Evolutionary conservation across 1,140 invertebrate species (phyloP).

Genomic region (Zaprionus ghesquierei): DNA sequence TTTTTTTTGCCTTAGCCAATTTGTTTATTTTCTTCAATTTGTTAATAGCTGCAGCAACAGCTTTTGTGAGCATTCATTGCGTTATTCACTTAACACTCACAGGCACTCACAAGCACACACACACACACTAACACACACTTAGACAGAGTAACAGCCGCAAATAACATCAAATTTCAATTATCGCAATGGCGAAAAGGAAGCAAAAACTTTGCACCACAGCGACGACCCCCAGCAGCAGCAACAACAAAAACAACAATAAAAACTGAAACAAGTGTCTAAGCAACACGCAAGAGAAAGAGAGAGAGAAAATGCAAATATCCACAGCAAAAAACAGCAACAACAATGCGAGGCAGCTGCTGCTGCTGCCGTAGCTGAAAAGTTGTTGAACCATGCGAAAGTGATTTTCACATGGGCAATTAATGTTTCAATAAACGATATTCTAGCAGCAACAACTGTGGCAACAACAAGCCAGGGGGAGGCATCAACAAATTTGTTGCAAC

Average conservation of each 20-base stretch:
- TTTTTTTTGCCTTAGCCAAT: neutral
- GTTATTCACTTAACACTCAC: constrained; percentile 1
- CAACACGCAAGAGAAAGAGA: constrained; percentile 30
- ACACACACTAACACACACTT: neutral
- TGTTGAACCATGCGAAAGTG: constrained; percentile 48
- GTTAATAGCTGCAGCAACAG: neutral
- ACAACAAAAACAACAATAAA: constrained; percentile 4
- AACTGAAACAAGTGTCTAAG: constrained; percentile 58
- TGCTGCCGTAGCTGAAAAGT: constrained; percentile 2
- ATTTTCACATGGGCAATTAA: constrained; percentile 80
- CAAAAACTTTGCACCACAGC: constrained; percentile 37
- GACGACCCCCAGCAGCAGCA: constrained; percentile 46
- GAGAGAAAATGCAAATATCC: neutral
- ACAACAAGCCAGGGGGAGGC: constrained; percentile 13
- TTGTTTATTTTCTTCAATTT: neutral
- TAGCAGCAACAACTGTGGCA: constrained; percentile 24
- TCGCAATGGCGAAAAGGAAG: constrained; percentile 60
- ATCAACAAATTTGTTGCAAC: constrained; percentile 72
- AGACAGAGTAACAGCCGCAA: neutral
- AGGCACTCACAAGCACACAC: constrained; percentile 17
- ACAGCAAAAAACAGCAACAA: constrained; percentile 2
- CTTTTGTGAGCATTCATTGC: neutral
- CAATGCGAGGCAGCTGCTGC: neutral
- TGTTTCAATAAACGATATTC: constrained; percentile 80
- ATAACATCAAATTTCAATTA: constrained; percentile 73